Evolutionary conservation across 2,113 vertebrate species (phyloP).

Genomic region (Erythrolamprus reginae): DNA sequence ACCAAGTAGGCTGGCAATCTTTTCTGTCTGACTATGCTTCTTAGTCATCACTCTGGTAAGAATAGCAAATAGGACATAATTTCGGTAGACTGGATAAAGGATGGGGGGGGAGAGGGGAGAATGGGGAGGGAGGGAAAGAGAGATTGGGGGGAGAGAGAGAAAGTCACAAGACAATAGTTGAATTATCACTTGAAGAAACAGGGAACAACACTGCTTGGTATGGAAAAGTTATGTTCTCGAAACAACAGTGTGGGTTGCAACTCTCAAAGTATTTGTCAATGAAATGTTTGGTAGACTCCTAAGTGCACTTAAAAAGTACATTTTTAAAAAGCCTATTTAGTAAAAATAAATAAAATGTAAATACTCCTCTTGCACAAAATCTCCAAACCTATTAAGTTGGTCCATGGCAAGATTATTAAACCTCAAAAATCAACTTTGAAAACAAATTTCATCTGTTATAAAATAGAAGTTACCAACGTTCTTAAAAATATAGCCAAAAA

Average conservation of each 20-base stretch:
- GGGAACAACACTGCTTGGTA: neutral
- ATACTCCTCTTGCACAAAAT: neutral
- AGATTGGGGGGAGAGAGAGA: neutral
- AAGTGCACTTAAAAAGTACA: neutral
- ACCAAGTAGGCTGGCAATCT: neutral
- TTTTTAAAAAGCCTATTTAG: neutral
- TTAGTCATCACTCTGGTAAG: neutral
- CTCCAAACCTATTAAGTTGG: neutral
- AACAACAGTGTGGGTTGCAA: neutral
- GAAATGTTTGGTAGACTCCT: neutral
- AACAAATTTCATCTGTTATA: neutral
- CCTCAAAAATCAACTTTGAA: neutral
- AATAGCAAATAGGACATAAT: neutral
- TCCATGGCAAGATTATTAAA: neutral
- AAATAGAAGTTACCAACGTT: neutral
- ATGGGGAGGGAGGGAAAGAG: neutral
- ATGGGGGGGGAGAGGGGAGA: neutral
- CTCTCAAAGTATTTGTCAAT: neutral
- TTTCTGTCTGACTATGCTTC: neutral
- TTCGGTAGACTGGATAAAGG: neutral
- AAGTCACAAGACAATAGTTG: neutral
- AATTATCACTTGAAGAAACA: neutral
- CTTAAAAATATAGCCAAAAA: neutral
- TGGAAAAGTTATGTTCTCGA: neutral
- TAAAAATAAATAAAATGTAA: neutral